Percentiles rank a stretch among this genome's conserved stretches.
Conservation (phyloP, 2,113 vertebrate species). For the Pan paniscus region DNA sequence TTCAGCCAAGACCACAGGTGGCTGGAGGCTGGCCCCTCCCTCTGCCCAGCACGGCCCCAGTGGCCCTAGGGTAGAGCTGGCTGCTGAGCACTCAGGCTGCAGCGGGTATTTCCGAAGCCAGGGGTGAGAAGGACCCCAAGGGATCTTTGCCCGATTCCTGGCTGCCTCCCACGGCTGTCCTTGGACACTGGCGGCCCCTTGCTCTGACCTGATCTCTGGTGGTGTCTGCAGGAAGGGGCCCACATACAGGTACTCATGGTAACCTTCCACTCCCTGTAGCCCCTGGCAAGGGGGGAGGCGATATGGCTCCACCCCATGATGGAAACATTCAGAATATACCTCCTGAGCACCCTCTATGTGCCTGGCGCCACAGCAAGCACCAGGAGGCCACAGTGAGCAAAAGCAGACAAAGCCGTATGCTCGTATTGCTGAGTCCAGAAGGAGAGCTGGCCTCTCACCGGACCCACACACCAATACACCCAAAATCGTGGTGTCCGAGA, state of each 20-base stretch:
- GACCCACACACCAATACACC: not conserved
- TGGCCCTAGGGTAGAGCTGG: not conserved
- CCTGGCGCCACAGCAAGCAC: fast-evolving
- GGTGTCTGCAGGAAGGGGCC: not conserved
- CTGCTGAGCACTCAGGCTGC: not conserved
- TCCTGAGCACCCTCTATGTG: not conserved
- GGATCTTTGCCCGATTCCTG: not conserved
- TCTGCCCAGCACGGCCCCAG: not conserved
- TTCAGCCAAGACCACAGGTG: not conserved
- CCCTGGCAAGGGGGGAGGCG: not conserved
- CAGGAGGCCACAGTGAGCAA: too few relatives aligned
- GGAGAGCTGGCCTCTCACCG: not conserved
- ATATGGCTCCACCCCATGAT: fast-evolving
- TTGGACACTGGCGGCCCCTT: not conserved
- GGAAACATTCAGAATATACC: not conserved
- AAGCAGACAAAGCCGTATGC: not conserved
- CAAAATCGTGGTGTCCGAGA: not conserved
- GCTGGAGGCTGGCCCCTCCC: fast-evolving
- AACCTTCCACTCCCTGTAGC: not conserved
- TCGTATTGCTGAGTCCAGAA: fast-evolving
- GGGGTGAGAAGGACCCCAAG: not conserved
- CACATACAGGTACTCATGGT: not conserved
- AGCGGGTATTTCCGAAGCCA: not conserved
- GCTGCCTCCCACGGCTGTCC: fast-evolving
- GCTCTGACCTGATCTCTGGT: not conserved